Conservation (phyloP, 2,888 invertebrate species). For the Calliopum simillimum region DNA sequence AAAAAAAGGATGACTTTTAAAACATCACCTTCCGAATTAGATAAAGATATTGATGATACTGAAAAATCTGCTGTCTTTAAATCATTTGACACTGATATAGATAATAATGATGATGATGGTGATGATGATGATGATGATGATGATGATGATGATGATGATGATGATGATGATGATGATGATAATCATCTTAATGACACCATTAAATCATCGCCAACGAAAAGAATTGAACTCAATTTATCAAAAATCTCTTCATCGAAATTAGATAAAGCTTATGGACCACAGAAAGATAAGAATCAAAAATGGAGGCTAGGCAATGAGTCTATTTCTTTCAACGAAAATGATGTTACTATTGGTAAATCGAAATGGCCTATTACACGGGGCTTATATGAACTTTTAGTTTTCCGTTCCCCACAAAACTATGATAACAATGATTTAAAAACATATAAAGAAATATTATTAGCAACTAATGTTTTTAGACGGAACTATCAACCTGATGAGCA, state of each 20-base stretch:
- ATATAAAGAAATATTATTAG: slow-evolving; percentile 34
- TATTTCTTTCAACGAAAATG: not conserved
- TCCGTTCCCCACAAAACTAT: slow-evolving; percentile 6
- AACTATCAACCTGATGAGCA: slow-evolving; percentile 23
- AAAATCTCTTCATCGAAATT: not conserved
- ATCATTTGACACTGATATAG: no score
- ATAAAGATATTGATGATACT: no score
- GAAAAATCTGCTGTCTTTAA: no score
- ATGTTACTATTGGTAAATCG: slow-evolving; percentile 5
- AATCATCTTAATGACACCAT: no score
- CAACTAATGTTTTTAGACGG: slow-evolving; percentile 37
- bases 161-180: no score
- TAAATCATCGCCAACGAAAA: no score
- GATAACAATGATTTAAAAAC: slow-evolving; percentile 24
- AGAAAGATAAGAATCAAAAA: not conserved
- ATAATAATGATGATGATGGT: no score
- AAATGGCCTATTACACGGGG: slow-evolving; percentile 22
- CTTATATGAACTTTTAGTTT: slow-evolving; percentile 16
- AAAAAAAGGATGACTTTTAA: no score
- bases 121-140: no score
- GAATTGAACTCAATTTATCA: no score
- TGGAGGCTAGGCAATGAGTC: slow-evolving; percentile 20
- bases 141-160: no score
- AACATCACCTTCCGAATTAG: no score
- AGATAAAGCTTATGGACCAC: slow-evolving; percentile 1